phyloP scores from a whole-genome alignment of 1,140 invertebrate genomes.

The Drosophila rufa region DNA sequence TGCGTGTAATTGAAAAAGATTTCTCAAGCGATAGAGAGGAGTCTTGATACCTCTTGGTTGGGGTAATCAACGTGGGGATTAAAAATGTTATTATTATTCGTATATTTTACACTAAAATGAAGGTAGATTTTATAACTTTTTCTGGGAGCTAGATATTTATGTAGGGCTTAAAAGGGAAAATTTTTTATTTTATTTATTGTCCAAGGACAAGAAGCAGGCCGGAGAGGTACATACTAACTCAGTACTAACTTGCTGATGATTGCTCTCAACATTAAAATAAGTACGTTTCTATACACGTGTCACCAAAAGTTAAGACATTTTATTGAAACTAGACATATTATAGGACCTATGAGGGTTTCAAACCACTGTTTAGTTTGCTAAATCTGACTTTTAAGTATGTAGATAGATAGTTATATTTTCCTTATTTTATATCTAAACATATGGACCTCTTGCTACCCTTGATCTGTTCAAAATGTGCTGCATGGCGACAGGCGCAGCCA shows the following conservation, averaged over 20 bases:
- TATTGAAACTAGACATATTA: neutral
- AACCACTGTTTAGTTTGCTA: neutral
- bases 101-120: neutral
- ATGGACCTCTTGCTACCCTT: constrained; percentile 16
- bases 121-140: too few relatives aligned
- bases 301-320: neutral
- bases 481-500: constrained; percentile 44
- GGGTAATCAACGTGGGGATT: neutral
- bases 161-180: too few relatives aligned
- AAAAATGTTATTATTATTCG: neutral
- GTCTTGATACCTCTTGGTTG: constrained; percentile 8
- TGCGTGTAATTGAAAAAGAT: constrained; percentile 72
- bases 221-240: too few relatives aligned
- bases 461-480: constrained; percentile 43
- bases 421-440: neutral
- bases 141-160: too few relatives aligned
- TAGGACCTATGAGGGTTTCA: neutral
- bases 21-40: constrained; percentile 16
- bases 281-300: too few relatives aligned
- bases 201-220: too few relatives aligned
- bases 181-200: too few relatives aligned
- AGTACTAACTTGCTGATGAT: neutral
- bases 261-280: too few relatives aligned
- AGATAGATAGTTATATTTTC: neutral
- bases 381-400: neutral